phyloP scores from a whole-genome alignment of 2,797 vertebrate species.

The Arremon brunneinucha region DNA sequence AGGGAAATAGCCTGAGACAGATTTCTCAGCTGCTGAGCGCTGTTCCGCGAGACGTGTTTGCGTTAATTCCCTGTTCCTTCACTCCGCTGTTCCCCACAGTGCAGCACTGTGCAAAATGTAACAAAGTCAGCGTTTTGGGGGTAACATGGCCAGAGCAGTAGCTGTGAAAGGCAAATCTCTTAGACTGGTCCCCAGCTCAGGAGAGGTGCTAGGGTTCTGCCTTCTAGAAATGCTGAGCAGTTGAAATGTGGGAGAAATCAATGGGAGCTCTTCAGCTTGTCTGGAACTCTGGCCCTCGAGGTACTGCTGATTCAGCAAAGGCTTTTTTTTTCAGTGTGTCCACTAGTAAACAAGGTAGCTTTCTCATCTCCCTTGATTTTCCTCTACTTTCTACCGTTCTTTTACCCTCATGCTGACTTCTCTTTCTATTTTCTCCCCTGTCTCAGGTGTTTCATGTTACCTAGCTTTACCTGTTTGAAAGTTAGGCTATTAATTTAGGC shows the following conservation, averaged over 20 bases:
- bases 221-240: not conserved
- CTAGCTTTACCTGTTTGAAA: not conserved
- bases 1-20: slow-evolving; percentile 41
- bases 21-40: not conserved
- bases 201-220: not conserved
- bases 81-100: not conserved
- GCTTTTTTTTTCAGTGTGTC: not conserved
- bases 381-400: not conserved
- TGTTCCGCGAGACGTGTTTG: not conserved
- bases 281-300: not conserved
- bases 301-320: not conserved
- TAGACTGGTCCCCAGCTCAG: not conserved
- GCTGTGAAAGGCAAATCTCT: not conserved
- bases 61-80: slow-evolving; percentile 16
- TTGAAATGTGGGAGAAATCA: not conserved
- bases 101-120: not conserved
- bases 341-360: not conserved
- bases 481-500: not conserved
- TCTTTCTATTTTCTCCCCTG: not conserved
- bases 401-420: not conserved
- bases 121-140: slow-evolving; percentile 9
- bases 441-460: not conserved
- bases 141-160: not conserved
- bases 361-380: not conserved
- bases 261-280: not conserved